Evolutionary conservation across 2,113 vertebrate species (phyloP), one percentile per base, ranked within the genome.

Genomic region (Gadus macrocephalus): DNA sequence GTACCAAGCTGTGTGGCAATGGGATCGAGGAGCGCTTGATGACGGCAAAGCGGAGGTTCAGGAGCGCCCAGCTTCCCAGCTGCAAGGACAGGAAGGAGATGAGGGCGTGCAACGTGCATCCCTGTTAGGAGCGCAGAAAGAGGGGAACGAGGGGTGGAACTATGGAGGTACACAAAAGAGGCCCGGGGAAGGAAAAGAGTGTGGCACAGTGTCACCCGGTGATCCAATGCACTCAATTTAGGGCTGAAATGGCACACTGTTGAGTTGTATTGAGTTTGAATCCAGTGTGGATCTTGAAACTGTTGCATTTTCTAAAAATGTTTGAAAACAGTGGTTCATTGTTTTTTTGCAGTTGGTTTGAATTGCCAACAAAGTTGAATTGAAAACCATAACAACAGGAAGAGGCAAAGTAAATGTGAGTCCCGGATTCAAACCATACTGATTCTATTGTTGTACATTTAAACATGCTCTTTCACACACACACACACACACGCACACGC

Each of bases 41-140:
- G 95, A 94, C 93, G 0, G 95, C 96, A 16, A 99, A 98, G 93
- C 97, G 94, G 89, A 94, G 94, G 79, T 95, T 95, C 87, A 98
- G 94, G 91, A 94, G 91, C 55, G 87, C 93, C 74, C 95, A 97
- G 89, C 91, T 96, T 63, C 93, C 94, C 78, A 98, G 96, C 85
- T 99, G 97, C 90, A 98, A 96, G 86, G 96, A 99, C 92, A 96
- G 96, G 88, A 98, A 97, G 87, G 96, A 99, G 91, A 94, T 99
- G 79, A 92, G 97, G 68, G 97, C 97, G 1, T 99, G 97, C 80
- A 98, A 95, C 0, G 97, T 99, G 79, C 95, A 98, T 68, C 94
- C 95, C 58, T 99, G 97, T 92, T 99, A 98, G 88, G 88, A 49
- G 42, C 42, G 12, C 42, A 9, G 42, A 9, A 49, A 79, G 84